Conservation (phyloP, 1,140 invertebrate species). For the Aricia agestis region DNA sequence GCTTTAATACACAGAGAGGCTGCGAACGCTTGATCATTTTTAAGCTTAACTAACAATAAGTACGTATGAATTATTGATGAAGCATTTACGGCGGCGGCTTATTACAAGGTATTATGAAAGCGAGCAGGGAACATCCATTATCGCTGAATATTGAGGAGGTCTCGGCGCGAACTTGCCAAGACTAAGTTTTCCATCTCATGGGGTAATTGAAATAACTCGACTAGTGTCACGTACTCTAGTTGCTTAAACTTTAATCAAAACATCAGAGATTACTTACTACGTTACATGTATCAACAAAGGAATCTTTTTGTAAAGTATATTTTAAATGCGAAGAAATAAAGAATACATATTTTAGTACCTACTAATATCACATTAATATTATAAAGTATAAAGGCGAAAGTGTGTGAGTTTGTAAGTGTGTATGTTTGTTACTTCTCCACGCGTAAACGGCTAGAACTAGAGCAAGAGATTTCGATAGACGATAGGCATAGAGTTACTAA, state of each 20-base stretch:
- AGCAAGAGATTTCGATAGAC: no score
- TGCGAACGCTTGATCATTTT: constrained; percentile 29
- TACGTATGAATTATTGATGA: constrained; percentile 60
- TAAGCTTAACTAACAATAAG: constrained; percentile 49
- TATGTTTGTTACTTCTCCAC: no score
- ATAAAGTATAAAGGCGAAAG: no score
- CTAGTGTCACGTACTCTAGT: background rate
- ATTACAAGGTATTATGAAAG: constrained; percentile 54
- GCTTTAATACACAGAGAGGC: constrained; percentile 15
- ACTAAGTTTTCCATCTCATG: constrained; percentile 10
- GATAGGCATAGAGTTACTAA: no score
- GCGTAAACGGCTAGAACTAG: no score
- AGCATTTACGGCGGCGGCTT: constrained; percentile 49
- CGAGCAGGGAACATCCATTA: constrained; percentile 50
- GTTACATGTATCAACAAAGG: no score
- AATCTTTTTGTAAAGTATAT: no score
- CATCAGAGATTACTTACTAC: background rate
- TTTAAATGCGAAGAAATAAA: no score
- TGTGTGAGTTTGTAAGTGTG: no score
- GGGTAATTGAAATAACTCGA: constrained; percentile 13
- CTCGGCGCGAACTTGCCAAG: constrained; percentile 25
- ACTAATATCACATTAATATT: no score
- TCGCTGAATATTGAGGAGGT: constrained; percentile 50
- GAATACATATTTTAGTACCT: no score
- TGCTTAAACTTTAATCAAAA: background rate